Evolutionary conservation across 1,140 invertebrate species (phyloP), one percentile per base, ranked within the genome.

Genomic region (Adoxophyes honmai): DNA sequence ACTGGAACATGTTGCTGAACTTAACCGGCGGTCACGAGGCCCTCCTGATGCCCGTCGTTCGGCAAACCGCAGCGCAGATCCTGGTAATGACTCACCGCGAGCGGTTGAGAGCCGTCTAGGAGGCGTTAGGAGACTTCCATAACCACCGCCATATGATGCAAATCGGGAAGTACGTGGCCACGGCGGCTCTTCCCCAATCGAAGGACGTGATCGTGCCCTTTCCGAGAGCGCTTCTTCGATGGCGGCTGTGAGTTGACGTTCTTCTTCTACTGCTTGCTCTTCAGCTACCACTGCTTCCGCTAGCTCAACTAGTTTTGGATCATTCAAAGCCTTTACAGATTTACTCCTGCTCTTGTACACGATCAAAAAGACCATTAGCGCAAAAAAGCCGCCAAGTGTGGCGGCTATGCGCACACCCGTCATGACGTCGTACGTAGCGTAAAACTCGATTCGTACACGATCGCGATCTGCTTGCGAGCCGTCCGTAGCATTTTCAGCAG

Each of bases 371-470:
- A 96, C 95, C 93, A 97, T 96, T 62, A 97, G 88, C 34, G 94
- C 92, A 88, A 97, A 97, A 80, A 97, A 96, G 60, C 95, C 95
- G 66, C 95, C 95, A 28, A 97, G 90, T 3, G 96, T 96, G 60
- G 95, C 95, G 48, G 96, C 96, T 79, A 97, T 97, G 37, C 96
- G 92, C 56, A 95, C 92, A 52, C 96, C 96, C 58, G 96, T 97
- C 95, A 96, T 96, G 68, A 95, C 94, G 90, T 97, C 96, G 84
- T 97, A 97, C 34, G 95, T 96, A 63, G 94, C 94, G 89, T 96
- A 97, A 88, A 96, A 96, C 82, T 96, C 94, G 66, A 92, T 91
- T 68, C 93, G 91, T 62, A 94, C 91, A 64, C 92, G 91, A 70
- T 93, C 93, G 39, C 90, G 88, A 48, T 86, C 82, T 36, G 76